Conservation (phyloP, 1,140 invertebrate species). For the Magallana ariakensis region DNA sequence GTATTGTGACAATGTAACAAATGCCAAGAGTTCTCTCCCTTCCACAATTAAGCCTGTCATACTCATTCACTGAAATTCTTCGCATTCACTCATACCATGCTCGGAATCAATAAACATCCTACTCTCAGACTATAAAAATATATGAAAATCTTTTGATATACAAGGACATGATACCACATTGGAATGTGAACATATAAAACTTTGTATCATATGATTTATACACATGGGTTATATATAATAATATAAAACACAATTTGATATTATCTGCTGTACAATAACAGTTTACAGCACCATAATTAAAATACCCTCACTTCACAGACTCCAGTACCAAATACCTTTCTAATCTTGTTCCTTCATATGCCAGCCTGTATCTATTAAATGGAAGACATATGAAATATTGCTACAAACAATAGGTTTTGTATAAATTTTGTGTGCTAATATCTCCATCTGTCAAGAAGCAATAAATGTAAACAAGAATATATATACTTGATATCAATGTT, state of each 20-base stretch:
- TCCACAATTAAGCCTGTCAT: too few species aligned
- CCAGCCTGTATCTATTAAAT: too few species aligned
- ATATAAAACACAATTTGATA: background rate
- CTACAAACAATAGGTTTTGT: too few species aligned
- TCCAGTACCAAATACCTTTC: background rate
- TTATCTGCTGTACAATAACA: background rate
- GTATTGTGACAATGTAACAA: constrained; percentile 5
- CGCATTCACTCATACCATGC: background rate
- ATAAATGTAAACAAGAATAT: too few species aligned
- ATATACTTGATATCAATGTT: too few species aligned
- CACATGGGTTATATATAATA: background rate
- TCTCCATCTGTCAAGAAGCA: too few species aligned
- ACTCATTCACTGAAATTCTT: too few species aligned
- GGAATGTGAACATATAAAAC: background rate
- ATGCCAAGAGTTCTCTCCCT: background rate
- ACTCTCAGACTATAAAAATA: background rate
- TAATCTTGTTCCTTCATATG: background rate
- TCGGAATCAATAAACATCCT: background rate
- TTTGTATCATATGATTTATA: too few species aligned
- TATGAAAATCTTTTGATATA: constrained; percentile 11
- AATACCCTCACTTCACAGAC: background rate
- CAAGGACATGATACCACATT: background rate
- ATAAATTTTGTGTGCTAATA: too few species aligned
- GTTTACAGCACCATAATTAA: constrained; percentile 21
- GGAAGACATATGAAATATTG: too few species aligned